Conservation (phyloP, 2,797 vertebrate genomes). For the Leucoraja ocellata region DNA sequence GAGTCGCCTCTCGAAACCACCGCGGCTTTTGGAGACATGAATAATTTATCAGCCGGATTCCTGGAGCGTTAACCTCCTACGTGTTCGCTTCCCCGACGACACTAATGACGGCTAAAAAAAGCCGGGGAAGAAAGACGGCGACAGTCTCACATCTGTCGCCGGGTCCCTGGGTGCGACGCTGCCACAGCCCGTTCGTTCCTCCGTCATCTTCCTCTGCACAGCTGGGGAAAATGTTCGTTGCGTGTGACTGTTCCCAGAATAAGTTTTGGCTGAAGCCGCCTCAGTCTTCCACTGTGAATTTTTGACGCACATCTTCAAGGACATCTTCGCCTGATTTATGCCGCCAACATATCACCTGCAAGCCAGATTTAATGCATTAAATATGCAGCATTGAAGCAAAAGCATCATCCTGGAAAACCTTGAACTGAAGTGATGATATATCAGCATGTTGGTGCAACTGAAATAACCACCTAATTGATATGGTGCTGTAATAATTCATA, state of each 20-base stretch:
- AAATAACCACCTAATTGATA: neutral
- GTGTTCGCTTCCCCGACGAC: conserved; percentile 12
- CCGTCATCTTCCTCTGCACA: neutral
- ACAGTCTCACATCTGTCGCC: neutral
- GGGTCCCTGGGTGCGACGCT: neutral
- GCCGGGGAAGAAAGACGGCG: neutral
- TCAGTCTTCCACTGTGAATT: neutral
- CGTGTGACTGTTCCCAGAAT: neutral
- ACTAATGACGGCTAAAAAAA: neutral
- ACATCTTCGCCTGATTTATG: neutral
- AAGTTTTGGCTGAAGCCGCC: neutral
- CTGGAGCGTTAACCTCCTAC: neutral
- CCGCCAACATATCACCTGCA: neutral
- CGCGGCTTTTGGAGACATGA: neutral
- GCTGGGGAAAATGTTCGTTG: neutral
- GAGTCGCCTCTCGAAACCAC: neutral
- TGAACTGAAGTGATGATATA: neutral
- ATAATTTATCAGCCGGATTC: neutral
- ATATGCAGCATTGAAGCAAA: neutral
- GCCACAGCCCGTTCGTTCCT: neutral
- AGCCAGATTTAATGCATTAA: neutral
- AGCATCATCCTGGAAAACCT: neutral
- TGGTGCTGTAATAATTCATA: neutral
- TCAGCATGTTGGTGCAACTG: neutral
- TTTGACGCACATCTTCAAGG: neutral